Evolutionary conservation across 2,888 invertebrate species (phyloP).

Genomic region (Iphiclides podalirius): DNA sequence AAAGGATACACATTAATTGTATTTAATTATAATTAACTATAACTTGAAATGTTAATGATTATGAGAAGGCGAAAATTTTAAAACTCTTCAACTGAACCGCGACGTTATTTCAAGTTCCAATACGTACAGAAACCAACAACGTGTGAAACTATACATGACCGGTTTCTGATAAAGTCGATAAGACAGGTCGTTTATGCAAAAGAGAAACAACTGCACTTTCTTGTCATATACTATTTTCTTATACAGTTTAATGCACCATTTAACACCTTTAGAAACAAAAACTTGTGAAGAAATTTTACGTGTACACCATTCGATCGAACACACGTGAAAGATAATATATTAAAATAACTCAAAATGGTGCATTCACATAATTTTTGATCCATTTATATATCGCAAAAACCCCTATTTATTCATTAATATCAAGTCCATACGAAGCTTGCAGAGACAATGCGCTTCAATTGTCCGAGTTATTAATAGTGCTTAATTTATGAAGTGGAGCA

Average conservation of each 20-base stretch:
- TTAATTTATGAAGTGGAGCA: constrained; percentile 48
- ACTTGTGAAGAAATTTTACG: neutral
- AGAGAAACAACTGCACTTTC: constrained; percentile 24
- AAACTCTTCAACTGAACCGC: constrained; percentile 11
- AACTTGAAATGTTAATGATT: no score
- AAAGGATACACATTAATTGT: no score
- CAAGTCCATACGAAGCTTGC: no score
- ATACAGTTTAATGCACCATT: neutral
- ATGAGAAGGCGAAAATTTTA: neutral
- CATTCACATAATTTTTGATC: no score
- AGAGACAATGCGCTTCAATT: constrained; percentile 10
- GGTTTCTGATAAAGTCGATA: constrained; percentile 23
- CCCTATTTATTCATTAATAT: no score
- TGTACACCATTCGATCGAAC: neutral
- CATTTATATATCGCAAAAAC: no score
- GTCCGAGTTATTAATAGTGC: constrained; percentile 31
- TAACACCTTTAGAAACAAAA: constrained; percentile 5
- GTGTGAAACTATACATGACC: constrained; percentile 21
- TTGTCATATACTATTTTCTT: constrained; percentile 22
- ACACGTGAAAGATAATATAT: no score
- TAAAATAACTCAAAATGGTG: no score
- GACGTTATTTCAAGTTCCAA: constrained; percentile 21
- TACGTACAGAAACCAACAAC: constrained; percentile 17
- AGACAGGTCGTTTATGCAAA: constrained; percentile 25
- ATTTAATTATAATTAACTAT: no score